A percentile compares a stretch with the other conserved stretches of the same genome.
Conservation (phyloP, 1,140 invertebrate species). For the Drosophila pectinifera region DNA sequence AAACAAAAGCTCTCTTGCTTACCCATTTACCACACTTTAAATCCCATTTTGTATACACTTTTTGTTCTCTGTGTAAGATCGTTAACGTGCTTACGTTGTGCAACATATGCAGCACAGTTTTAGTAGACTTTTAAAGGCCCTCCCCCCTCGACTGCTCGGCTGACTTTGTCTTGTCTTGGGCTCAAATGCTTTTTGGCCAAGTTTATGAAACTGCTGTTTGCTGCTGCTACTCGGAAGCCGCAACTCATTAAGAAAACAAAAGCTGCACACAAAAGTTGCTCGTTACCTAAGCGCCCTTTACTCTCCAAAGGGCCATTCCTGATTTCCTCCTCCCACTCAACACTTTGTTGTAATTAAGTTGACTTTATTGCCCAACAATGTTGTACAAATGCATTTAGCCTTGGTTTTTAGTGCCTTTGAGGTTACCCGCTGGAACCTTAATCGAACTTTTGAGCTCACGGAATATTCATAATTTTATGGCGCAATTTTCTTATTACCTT, state of each 20-base stretch:
- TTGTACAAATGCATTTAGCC: constrained; percentile 62
- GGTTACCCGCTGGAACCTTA: constrained; percentile 44
- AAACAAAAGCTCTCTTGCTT: too few species aligned
- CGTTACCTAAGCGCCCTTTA: constrained; percentile 32
- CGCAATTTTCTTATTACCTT: constrained; percentile 30
- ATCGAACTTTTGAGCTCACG: constrained; percentile 68
- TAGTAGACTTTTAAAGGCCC: constrained; percentile 48
- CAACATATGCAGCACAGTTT: constrained; percentile 71
- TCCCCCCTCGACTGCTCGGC: constrained; percentile 10
- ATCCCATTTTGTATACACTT: too few species aligned
- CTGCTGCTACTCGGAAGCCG: constrained; percentile 45
- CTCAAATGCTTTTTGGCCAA: constrained; percentile 74
- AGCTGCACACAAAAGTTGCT: constrained; percentile 67
- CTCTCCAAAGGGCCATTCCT: constrained; percentile 12
- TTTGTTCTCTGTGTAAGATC: constrained; percentile 10
- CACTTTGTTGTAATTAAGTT: constrained; percentile 73
- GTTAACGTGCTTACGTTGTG: constrained; percentile 57
- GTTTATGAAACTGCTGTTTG: constrained; percentile 76
- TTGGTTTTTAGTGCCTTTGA: constrained; percentile 40
- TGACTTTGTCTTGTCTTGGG: constrained; percentile 53
- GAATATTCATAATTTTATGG: constrained; percentile 76
- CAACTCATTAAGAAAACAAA: constrained; percentile 78
- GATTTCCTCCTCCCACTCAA: constrained; percentile 16
- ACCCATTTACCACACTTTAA: too few species aligned
- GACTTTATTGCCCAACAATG: constrained; percentile 69